A percentile compares a stretch with the other conserved stretches of the same genome.
Conservation (phyloP, 2,888 invertebrate genomes). For the Mimas tiliae region DNA sequence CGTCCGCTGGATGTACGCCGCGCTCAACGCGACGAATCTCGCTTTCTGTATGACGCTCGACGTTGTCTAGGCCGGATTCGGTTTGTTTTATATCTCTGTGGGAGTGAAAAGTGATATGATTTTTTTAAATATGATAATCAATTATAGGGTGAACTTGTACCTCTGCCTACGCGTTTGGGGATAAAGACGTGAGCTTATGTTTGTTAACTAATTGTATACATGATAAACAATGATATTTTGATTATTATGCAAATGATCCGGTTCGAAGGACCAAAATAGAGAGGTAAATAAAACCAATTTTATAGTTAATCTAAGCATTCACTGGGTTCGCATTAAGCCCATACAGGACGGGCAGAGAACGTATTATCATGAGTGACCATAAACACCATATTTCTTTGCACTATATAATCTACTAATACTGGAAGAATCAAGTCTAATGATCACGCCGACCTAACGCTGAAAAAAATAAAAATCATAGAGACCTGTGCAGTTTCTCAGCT, state of each 20-base stretch:
- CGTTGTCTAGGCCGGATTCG: conserved; percentile 93
- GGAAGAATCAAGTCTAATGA: too few species aligned
- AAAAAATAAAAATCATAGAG: not conserved
- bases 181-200: too few species aligned
- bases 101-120: conserved; percentile 8
- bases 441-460: too few species aligned
- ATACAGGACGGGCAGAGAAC: too few species aligned
- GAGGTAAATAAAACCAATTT: not conserved
- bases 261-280: not conserved
- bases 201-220: too few species aligned
- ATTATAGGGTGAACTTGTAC: too few species aligned
- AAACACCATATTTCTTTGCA: too few species aligned
- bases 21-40: conserved; percentile 93
- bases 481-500: conserved; percentile 95
- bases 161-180: too few species aligned
- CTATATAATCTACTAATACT: too few species aligned
- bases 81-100: conserved; percentile 94
- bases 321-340: too few species aligned
- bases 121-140: not conserved
- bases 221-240: too few species aligned
- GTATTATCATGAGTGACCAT: not conserved
- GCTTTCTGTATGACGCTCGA: conserved; percentile 94
- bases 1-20: conserved; percentile 95
- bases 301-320: too few species aligned
- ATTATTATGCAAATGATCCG: not conserved